Base-by-base conservation (phyloP, 2,888 invertebrate genomes). In the Papilio gigon region DNA sequence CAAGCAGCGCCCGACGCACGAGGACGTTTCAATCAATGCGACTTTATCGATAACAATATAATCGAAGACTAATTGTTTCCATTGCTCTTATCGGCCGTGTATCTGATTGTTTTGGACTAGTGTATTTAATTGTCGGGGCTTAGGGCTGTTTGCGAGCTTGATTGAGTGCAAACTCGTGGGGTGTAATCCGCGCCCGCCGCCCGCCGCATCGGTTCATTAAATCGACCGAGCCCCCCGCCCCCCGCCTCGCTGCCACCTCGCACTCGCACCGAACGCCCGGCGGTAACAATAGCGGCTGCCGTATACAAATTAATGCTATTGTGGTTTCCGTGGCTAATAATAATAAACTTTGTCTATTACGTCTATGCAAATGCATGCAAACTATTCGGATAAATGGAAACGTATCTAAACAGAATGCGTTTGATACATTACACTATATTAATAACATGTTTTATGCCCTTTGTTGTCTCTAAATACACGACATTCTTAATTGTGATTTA, bases 81-180 rank as follows among this genome's bases (percentile, higher is more conserved):
- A 86, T 86, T 85, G 86, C 81, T 84, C 84, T 89, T 89, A 87
- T 88, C 89, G 81, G 78, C 76, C 79, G 76, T 85, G 88, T 86
- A 84, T 84, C 82, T 82, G 83, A 88, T 89, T 90, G 90, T 90
- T 89, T 89, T 85, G 81, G 80, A 83, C 78, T 80, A 80, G 84
- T 86, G 86, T 89, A 89, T 90, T 89, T 91, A 91, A 91, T 91
- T 89, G 89, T 87, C 81, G 81, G 80, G 84, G 88, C 85, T 89
- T 86, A 87, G 87, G 84, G 87, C 84, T 91, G 90, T 90, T 91
- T 89, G 91, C 88, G 85, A 85, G 89, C 84, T 85, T 90, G 90
- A 91, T 91, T 90, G 90, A 90, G 90, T 90, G 90, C 89, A 87
- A 90, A 88, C 87, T 84, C 81, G 87, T 83, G 86, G 89, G 88